These are phyloP conservation scores for Erannis defoliaria DNA, from an alignment of 2,888 invertebrate species.

Conservation along the genomic window DNA sequence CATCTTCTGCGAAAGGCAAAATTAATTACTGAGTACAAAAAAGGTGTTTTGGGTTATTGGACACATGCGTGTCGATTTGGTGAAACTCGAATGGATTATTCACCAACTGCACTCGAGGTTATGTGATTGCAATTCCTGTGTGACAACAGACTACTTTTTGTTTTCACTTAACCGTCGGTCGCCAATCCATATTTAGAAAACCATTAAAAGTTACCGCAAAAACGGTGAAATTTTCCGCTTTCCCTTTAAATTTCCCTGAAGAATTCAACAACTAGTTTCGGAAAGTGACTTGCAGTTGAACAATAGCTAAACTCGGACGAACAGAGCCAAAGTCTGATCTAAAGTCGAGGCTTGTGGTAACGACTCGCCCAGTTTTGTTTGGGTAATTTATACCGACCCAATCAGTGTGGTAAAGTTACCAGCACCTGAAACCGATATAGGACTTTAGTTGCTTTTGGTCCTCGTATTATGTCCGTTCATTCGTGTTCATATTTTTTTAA, in stretches of 20 bases:
- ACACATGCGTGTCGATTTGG: too few relatives aligned
- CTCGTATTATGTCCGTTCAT: too few relatives aligned
- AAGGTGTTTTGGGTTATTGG: too few relatives aligned
- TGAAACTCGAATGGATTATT: too few relatives aligned
- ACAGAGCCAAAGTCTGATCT: conserved; percentile 18
- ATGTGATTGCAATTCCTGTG: too few relatives aligned
- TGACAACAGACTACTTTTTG: background rate
- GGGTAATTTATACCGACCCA: conserved; percentile 2
- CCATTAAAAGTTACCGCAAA: conserved; percentile 21
- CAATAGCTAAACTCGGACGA: conserved; percentile 8
- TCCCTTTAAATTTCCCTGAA: conserved; percentile 20
- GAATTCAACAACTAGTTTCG: conserved; percentile 28
- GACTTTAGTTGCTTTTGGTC: background rate
- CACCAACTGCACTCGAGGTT: too few relatives aligned
- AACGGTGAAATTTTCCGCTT: background rate
- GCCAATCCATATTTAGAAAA: conserved; percentile 23
- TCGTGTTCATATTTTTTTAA: too few relatives aligned
- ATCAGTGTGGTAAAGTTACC: background rate
- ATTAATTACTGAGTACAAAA: too few relatives aligned
- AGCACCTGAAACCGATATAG: background rate
- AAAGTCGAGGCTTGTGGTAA: conserved; percentile 10
- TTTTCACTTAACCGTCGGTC: background rate
- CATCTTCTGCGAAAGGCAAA: too few relatives aligned
- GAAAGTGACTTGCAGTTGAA: conserved; percentile 35
- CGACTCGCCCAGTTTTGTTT: background rate